Percentiles rank a stretch among this genome's conserved stretches.
Evolutionary conservation across 2,888 invertebrate species (phyloP).

Genomic region (Formica aserva): DNA sequence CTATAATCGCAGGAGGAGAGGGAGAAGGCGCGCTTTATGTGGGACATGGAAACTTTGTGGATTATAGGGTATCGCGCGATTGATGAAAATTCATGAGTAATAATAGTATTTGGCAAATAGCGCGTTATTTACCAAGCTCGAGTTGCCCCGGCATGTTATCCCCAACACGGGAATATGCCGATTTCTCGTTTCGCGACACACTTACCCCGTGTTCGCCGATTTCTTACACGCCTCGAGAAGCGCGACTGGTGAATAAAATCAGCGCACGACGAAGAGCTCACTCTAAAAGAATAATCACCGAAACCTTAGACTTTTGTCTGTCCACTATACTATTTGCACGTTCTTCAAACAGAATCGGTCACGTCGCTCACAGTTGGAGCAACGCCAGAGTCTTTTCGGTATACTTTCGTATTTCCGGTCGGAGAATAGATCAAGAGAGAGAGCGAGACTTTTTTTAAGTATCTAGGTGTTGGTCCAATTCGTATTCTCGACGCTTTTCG

Average conservation of each 20-base stretch:
- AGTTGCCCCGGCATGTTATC: no score
- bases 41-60: conserved; percentile 12
- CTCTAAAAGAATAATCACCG: conserved; percentile 60
- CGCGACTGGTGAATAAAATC: conserved; percentile 31
- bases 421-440: conserved; percentile 51
- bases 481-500: neutral
- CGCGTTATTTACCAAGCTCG: conserved; percentile 8
- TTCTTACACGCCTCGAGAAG: conserved; percentile 1
- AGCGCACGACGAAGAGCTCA: conserved; percentile 35
- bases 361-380: conserved; percentile 69
- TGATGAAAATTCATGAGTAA: conserved; percentile 20
- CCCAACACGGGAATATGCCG: neutral
- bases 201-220: neutral
- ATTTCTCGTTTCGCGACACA: conserved; percentile 30
- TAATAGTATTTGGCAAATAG: conserved; percentile 45
- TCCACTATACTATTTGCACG: conserved; percentile 36
- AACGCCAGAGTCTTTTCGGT: conserved; percentile 73
- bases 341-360: conserved; percentile 58
- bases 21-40: neutral
- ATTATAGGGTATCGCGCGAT: conserved; percentile 22
- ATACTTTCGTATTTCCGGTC: conserved; percentile 78
- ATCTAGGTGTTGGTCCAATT: neutral
- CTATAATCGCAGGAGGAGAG: neutral
- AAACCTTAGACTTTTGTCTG: conserved; percentile 63
- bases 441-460: neutral